A percentile compares a stretch with the other conserved stretches of the same genome.
Conservation (phyloP, 2,888 invertebrate genomes). For the Heliconius ethilla region DNA sequence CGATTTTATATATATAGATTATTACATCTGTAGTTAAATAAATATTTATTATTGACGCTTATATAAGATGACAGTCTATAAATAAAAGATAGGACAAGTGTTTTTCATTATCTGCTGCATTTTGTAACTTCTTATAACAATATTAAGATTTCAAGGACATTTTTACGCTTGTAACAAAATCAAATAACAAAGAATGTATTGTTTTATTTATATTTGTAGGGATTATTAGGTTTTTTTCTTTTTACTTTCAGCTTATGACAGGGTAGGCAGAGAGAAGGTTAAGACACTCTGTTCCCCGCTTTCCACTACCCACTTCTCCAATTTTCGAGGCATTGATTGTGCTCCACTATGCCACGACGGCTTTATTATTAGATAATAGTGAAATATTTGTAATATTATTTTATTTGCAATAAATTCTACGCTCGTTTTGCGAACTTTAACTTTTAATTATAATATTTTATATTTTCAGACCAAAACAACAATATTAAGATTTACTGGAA, state of each 20-base stretch:
- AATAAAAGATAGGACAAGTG: neutral
- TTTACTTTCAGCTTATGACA: neutral
- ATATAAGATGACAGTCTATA: neutral
- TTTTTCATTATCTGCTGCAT: neutral
- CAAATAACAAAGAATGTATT: neutral
- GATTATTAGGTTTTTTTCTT: neutral
- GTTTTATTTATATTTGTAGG: neutral
- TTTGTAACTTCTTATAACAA: neutral
- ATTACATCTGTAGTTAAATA: neutral
- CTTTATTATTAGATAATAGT: too few species aligned
- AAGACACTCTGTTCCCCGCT: too few species aligned
- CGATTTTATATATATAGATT: too few species aligned
- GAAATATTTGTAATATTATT: neutral
- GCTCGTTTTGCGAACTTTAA: neutral
- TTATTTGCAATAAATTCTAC: neutral
- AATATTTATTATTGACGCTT: neutral
- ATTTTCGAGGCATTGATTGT: too few species aligned
- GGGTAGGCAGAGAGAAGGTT: too few species aligned
- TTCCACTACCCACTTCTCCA: too few species aligned
- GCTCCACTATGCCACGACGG: too few species aligned
- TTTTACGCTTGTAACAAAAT: neutral
- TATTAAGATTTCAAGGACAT: slow-evolving; percentile 5
- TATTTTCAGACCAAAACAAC: slow-evolving; percentile 40
- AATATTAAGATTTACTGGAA: slow-evolving; percentile 34
- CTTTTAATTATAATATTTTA: neutral